Base-by-base conservation (phyloP, 2,888 invertebrate genomes). In the Ametastegia equiseti region DNA sequence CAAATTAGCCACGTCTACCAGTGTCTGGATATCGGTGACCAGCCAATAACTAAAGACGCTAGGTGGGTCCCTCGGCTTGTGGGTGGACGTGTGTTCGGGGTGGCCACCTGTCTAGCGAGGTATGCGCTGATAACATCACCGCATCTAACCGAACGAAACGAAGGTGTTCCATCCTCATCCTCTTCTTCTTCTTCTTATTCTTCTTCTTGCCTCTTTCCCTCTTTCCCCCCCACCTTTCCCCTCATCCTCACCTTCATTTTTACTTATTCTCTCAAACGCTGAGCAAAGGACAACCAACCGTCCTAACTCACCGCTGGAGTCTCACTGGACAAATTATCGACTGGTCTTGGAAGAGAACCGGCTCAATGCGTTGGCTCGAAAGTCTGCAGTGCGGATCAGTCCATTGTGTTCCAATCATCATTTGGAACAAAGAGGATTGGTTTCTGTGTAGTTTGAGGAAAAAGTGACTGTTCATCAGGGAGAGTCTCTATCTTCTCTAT, bases 91-190 rank as follows among this genome's bases (percentile, higher is more conserved):
- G 75, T 75, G 78, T 60, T 78, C 88, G 86, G 89, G 89, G 90
- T 90, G 90, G 89, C 90, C 91, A 90, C 90, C 90, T 91, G 90
- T 90, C 89, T 88, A 88, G 88, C 88, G 84, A 89, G 90, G 90
- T 90, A 90, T 91, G 90, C 88, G 87, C 89, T 88, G 91, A 91
- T 91, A 90, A 85, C 88, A 91, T 91, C 91, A 87, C 86, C 75
- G 69, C 77, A 50, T 77, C 83, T 82, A 80, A 83, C 83, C 82
- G 82, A 84, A 88, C 84, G 86, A 87, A 88, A 89, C 88, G 88
- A 88, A 90, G 78, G 78, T 78, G 75, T 73, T 80, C 63, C 67
- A 63, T 36, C 80, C 80, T 80, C 73, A 80, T 75, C 75, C 60
- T 78, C 45, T 60, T 75, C 65, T 73, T 50, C 65, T 65, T 71